Conservation (phyloP, 2,797 vertebrate species). For the Simalia tracyae region DNA sequence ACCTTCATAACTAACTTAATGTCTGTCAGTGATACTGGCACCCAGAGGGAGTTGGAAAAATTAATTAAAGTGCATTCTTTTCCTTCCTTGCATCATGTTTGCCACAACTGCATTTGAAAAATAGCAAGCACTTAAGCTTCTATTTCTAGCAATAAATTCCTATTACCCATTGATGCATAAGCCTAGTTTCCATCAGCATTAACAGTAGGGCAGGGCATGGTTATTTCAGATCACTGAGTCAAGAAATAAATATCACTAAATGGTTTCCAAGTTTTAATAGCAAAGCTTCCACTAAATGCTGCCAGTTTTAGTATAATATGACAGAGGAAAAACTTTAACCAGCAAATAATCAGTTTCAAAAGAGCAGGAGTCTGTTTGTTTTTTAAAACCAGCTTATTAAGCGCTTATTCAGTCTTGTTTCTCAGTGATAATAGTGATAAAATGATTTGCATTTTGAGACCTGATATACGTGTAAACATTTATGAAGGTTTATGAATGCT, state of each 20-base stretch:
- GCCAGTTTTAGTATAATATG: not conserved
- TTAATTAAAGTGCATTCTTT: not conserved
- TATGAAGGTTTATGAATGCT: too few relatives aligned
- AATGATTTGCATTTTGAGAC: not conserved
- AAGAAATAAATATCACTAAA: conserved; percentile 25
- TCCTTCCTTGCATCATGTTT: not conserved
- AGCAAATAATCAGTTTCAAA: not conserved
- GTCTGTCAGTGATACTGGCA: not conserved
- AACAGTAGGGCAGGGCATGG: not conserved
- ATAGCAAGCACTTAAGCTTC: not conserved
- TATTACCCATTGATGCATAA: not conserved
- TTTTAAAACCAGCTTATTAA: not conserved
- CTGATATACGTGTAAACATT: not conserved
- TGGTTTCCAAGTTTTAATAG: conserved; percentile 21
- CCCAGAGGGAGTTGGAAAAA: not conserved
- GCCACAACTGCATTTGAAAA: conserved; percentile 2
- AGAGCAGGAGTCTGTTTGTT: not conserved
- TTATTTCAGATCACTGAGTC: conserved; percentile 17
- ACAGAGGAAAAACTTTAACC: not conserved
- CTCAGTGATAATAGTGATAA: not conserved
- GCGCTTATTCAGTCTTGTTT: not conserved
- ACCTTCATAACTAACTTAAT: not conserved
- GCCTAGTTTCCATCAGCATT: conserved; percentile 15
- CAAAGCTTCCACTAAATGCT: not conserved
- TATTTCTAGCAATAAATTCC: conserved; percentile 16